Conservation (phyloP, 2,113 vertebrate species). For the Corvus cornix region DNA sequence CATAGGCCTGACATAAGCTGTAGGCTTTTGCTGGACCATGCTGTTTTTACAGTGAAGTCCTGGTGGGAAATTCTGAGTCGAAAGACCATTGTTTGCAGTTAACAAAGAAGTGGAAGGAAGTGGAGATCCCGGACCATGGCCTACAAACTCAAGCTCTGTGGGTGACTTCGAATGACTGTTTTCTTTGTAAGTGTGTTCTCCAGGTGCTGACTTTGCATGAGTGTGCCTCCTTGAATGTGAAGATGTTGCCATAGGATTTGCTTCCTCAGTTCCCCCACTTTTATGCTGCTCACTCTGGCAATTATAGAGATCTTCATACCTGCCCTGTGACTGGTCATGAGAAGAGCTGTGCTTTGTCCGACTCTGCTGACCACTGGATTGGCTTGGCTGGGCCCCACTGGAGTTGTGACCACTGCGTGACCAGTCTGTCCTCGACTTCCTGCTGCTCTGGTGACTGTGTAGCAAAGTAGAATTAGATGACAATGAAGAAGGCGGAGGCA, state of each 20-base stretch:
- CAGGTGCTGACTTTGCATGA: slow-evolving; percentile 72
- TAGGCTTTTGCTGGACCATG: slow-evolving; percentile 90
- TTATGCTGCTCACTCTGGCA: slow-evolving; percentile 86
- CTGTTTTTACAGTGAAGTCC: slow-evolving; percentile 86
- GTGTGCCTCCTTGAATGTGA: slow-evolving; percentile 78
- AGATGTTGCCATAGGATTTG: slow-evolving; percentile 74
- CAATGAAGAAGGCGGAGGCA: slow-evolving; percentile 76
- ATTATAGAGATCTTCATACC: slow-evolving; percentile 85
- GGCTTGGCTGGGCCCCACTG: slow-evolving; percentile 65
- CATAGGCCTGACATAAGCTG: slow-evolving; percentile 92
- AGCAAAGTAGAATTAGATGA: slow-evolving; percentile 74
- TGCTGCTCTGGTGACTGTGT: slow-evolving; percentile 77
- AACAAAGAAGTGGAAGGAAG: slow-evolving; percentile 90
- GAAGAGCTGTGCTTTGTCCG: slow-evolving; percentile 79
- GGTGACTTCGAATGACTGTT: slow-evolving; percentile 81
- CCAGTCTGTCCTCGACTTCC: slow-evolving; percentile 89
- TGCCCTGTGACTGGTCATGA: slow-evolving; percentile 80
- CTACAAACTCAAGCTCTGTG: slow-evolving; percentile 79
- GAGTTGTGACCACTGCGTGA: slow-evolving; percentile 76
- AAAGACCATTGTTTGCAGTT: slow-evolving; percentile 78
- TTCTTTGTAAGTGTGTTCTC: slow-evolving; percentile 80
- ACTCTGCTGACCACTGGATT: slow-evolving; percentile 70
- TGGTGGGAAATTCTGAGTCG: slow-evolving; percentile 85
- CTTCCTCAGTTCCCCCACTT: slow-evolving; percentile 73
- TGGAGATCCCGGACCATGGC: slow-evolving; percentile 80